Evolutionary conservation across 2,888 invertebrate genomes (phyloP).

Genomic region (Agrotis puta): DNA sequence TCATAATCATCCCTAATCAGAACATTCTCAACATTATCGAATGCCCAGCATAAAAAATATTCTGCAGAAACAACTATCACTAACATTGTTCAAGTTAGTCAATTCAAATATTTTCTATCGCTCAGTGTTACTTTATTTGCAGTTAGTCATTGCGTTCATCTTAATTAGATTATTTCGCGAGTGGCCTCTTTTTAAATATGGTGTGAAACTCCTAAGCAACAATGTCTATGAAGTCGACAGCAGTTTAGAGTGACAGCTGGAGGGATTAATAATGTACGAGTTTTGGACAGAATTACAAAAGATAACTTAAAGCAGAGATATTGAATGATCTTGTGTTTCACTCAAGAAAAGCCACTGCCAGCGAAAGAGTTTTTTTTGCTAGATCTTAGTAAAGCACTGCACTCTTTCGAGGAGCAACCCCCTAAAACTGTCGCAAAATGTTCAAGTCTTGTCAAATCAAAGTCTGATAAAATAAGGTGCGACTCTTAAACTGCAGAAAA

Average conservation of each 20-base stretch:
- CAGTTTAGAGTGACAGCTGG: constrained; percentile 15
- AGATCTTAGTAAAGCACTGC: too few relatives aligned
- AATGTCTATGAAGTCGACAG: constrained; percentile 28
- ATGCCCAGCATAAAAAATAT: constrained; percentile 27
- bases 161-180: constrained; percentile 49
- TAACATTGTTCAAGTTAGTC: constrained; percentile 25
- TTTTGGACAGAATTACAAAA: constrained; percentile 2
- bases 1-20: constrained; percentile 54
- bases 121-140: constrained; percentile 34
- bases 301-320: background rate
- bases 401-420: too few relatives aligned
- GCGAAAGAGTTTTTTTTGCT: too few relatives aligned
- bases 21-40: constrained; percentile 22
- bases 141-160: constrained; percentile 50
- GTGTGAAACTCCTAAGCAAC: constrained; percentile 33
- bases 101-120: constrained; percentile 28
- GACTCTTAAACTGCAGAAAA: background rate
- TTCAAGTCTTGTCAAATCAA: background rate
- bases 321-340: background rate
- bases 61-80: constrained; percentile 1
- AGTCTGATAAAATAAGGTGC: too few relatives aligned
- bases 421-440: background rate
- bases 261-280: constrained; percentile 9
- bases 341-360: background rate
- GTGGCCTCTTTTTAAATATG: constrained; percentile 45